These are phyloP conservation scores for Phalacrocorax aristotelis DNA, from an alignment of 2,113 vertebrate genomes.

Conservation along the genomic window DNA sequence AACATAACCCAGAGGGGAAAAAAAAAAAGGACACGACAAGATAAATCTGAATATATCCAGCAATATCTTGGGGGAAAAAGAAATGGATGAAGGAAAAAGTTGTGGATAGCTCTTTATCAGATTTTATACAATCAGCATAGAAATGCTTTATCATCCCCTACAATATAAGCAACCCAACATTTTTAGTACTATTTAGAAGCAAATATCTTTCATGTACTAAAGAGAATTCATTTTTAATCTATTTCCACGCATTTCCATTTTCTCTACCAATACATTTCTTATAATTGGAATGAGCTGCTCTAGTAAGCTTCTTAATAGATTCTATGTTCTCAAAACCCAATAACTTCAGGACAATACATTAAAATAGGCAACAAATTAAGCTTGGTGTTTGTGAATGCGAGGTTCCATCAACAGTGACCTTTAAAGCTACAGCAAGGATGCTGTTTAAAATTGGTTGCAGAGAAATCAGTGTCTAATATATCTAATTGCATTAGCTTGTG, in stretches of 20 bases:
- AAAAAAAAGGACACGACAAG: neutral
- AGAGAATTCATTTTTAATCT: conserved; percentile 6
- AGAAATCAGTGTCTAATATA: neutral
- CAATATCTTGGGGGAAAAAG: neutral
- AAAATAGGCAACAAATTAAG: conserved; percentile 58
- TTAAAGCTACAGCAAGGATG: conserved; percentile 13
- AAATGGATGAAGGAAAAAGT: neutral
- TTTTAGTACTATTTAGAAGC: neutral
- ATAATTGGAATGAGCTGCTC: conserved; percentile 62
- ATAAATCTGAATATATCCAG: neutral
- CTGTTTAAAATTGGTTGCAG: neutral
- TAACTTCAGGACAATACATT: conserved; percentile 53
- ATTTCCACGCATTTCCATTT: conserved; percentile 50
- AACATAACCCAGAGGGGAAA: neutral
- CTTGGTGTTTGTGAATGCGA: neutral
- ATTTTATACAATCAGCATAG: neutral
- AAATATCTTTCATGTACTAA: neutral
- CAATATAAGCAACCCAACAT: neutral
- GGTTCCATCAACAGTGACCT: conserved; percentile 40
- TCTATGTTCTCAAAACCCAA: conserved; percentile 29
- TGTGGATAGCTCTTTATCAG: neutral
- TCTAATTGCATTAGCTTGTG: neutral
- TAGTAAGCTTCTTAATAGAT: conserved; percentile 64
- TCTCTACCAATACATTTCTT: conserved; percentile 43
- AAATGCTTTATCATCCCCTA: neutral